Evolutionary conservation across 2,113 vertebrate genomes (phyloP), one percentile per base, ranked within the genome.

Genomic region (Channa maculata): DNA sequence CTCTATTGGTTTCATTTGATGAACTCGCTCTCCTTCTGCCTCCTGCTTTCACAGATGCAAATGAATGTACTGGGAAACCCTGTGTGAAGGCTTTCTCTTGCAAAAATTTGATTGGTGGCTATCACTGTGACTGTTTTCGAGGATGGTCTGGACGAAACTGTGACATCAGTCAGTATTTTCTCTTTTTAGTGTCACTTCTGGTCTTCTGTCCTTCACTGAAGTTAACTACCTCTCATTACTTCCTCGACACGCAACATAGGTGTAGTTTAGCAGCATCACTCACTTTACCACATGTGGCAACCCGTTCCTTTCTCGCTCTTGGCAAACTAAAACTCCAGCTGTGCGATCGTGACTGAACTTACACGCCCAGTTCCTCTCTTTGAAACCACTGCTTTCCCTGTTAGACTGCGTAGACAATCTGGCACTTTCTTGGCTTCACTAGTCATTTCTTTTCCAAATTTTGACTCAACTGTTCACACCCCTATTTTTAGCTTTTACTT

Each of bases 61-160:
- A 99, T 96, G 97, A 99, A 91, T 99, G 97, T 91, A 92, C 94
- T 84, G 94, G 93, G 92, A 95, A 94, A 83, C 97, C 97, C 92
- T 99, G 98, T 91, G 91, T 94, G 94, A 96, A 98, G 83, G 96
- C 97, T 96, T 88, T 94, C 84, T 96, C 95, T 95, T 99, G 98
- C 97, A 99, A 97, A 99, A 98, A 99, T 95, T 94, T 98, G 95
- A 97, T 99, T 96, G 97, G 98, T 92, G 96, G 96, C 96, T 99
- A 98, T 98, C 96, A 94, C 95, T 99, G 98, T 95, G 91, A 93
- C 95, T 99, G 98, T 96, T 93, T 96, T 93, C 94, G 93, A 84
- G 98, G 97, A 96, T 99, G 97, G 98, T 95, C 95, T 85, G 98
- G 98, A 95, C 89, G 91, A 88, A 96, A 98, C 94, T 99, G 98